These are phyloP conservation scores for Acanthornis magna DNA, from an alignment of 2,797 vertebrate species.

Conservation along the genomic window DNA sequence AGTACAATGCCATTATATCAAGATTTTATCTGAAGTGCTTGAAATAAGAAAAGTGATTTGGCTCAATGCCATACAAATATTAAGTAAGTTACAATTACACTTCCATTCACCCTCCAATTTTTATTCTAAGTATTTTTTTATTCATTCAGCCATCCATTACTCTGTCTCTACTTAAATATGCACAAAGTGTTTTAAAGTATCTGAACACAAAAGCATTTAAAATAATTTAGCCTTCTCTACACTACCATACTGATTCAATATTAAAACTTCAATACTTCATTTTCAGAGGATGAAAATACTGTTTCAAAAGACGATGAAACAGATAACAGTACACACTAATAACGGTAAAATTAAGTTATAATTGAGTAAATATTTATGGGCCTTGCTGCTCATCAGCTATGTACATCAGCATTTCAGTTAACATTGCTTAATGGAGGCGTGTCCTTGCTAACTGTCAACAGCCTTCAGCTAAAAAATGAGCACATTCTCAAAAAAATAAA, in stretches of 20 bases:
- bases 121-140: background rate
- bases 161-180: background rate
- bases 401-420: background rate
- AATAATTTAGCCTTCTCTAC: background rate
- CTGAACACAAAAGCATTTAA: background rate
- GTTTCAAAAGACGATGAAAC: background rate
- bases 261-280: background rate
- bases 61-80: background rate
- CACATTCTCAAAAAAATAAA: background rate
- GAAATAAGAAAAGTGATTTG: background rate
- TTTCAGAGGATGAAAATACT: background rate
- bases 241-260: background rate
- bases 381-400: background rate
- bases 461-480: background rate
- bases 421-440: background rate
- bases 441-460: background rate
- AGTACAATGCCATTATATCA: background rate
- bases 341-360: background rate
- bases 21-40: background rate
- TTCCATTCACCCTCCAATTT: background rate
- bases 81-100: background rate
- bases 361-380: constrained; percentile 1
- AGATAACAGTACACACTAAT: background rate
- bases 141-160: background rate
- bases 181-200: background rate